These are phyloP conservation scores for Lemur catta DNA, from an alignment of 2,797 vertebrate genomes.

Conservation along the genomic window DNA sequence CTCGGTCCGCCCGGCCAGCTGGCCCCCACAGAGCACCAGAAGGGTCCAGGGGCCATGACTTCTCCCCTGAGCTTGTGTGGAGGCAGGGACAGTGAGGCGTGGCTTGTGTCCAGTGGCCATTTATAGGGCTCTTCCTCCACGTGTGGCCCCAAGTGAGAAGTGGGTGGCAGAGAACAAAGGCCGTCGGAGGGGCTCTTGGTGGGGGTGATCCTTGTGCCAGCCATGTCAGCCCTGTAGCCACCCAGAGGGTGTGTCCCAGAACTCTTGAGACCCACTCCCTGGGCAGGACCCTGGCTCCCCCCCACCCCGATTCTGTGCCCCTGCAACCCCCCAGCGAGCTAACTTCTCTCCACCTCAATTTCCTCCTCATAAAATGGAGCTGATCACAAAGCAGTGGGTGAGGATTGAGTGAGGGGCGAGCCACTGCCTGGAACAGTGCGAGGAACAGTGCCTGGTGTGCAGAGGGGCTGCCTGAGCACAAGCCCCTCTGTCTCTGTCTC, in stretches of 20 bases:
- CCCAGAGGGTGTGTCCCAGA: background rate
- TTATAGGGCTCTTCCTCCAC: background rate
- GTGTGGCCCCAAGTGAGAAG: background rate
- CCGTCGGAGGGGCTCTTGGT: rapidly evolving
- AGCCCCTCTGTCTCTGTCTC: too few species aligned
- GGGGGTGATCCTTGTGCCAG: background rate
- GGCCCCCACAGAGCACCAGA: background rate
- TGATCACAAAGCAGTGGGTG: background rate
- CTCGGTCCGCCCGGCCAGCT: rapidly evolving
- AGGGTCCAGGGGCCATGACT: background rate
- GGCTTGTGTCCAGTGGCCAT: background rate
- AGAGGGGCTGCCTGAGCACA: rapidly evolving
- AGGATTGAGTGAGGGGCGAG: background rate
- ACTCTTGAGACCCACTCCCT: background rate
- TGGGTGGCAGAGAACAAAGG: background rate
- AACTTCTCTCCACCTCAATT: background rate
- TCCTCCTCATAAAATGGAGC: background rate
- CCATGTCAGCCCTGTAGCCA: too few species aligned
- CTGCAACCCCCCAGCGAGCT: background rate
- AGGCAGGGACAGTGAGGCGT: background rate
- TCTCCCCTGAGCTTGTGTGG: background rate
- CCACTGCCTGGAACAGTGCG: background rate
- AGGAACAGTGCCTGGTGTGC: too few species aligned
- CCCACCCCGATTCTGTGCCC: background rate
- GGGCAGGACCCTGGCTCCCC: background rate